phyloP scores from a whole-genome alignment of 2,113 vertebrate genomes.

The Podarcis raffonei region DNA sequence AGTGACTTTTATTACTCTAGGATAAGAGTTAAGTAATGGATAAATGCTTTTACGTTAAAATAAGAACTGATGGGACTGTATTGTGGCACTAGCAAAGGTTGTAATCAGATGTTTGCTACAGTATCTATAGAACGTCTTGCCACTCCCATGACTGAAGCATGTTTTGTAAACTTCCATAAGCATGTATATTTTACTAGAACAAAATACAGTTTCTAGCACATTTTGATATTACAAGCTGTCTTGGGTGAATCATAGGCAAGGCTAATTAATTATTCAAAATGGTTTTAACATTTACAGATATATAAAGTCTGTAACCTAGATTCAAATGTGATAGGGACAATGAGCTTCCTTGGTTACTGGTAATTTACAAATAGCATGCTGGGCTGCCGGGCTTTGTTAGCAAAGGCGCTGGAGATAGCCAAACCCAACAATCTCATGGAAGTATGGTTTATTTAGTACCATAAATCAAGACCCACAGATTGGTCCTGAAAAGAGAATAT shows the following conservation, averaged over 20 bases:
- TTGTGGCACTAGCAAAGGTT: neutral
- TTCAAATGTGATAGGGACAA: neutral
- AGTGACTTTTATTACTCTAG: slow-evolving; percentile 23
- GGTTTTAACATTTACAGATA: neutral
- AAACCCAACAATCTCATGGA: neutral
- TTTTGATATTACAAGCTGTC: neutral
- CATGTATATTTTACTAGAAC: neutral
- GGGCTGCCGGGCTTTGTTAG: neutral
- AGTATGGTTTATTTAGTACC: neutral
- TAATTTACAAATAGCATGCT: neutral
- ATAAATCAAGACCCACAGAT: neutral
- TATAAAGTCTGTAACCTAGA: neutral
- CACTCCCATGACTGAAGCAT: neutral
- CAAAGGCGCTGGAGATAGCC: neutral
- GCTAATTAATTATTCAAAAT: neutral
- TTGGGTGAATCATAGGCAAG: slow-evolving; percentile 13
- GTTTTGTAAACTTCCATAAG: neutral
- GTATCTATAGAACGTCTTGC: neutral
- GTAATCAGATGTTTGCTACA: neutral
- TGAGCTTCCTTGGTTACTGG: neutral
- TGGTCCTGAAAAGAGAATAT: neutral
- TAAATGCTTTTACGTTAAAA: neutral
- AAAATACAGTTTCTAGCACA: slow-evolving; percentile 22
- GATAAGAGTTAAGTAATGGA: slow-evolving; percentile 5
- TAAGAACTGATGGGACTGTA: neutral